Percentiles rank a stretch among this genome's conserved stretches.
Conservation (phyloP, 2,888 invertebrate genomes). For the Netelia melanura region DNA sequence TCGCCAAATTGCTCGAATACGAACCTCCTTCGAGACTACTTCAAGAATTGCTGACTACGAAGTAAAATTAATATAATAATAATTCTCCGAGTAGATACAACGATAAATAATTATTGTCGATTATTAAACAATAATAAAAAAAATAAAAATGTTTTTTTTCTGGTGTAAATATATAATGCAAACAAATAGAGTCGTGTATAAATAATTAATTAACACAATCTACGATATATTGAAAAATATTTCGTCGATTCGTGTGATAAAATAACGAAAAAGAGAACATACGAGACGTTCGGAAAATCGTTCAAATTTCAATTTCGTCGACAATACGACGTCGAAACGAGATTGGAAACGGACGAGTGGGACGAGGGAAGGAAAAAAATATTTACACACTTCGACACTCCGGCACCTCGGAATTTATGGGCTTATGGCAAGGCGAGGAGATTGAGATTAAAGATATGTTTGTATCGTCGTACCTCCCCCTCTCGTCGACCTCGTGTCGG, state of each 20-base stretch:
- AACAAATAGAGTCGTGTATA: too few relatives aligned
- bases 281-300: too few relatives aligned
- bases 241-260: background rate
- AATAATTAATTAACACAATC: too few relatives aligned
- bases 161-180: too few relatives aligned
- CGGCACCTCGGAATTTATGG: background rate
- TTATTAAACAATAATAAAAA: too few relatives aligned
- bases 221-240: background rate
- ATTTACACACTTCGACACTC: conserved; percentile 1
- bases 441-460: conserved; percentile 36
- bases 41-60: background rate
- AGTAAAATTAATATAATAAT: background rate
- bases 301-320: background rate
- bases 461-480: conserved; percentile 8
- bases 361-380: conserved; percentile 1
- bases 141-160: too few relatives aligned
- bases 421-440: conserved; percentile 12
- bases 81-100: background rate
- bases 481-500: background rate
- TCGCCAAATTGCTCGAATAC: background rate
- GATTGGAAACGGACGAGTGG: background rate
- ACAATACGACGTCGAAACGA: background rate
- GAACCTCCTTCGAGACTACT: background rate
- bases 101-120: too few relatives aligned
- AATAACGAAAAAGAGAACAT: background rate